phyloP scores from a whole-genome alignment of 2,888 invertebrate genomes.

The Metallyticus violacea region DNA sequence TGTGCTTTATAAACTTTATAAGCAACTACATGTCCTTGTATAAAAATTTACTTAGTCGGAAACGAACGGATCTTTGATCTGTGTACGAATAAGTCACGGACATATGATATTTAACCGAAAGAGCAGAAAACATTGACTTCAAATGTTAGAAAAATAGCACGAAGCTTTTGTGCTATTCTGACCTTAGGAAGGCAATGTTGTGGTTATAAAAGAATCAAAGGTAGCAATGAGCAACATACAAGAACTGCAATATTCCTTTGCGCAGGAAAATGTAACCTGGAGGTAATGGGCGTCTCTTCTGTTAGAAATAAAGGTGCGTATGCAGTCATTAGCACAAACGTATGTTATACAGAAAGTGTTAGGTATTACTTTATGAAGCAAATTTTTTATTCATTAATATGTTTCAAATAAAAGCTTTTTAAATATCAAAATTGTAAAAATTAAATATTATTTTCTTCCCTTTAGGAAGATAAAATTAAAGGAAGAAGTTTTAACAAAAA shows the following conservation, averaged over 20 bases:
- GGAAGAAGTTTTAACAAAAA: too few relatives aligned
- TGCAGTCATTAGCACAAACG: too few relatives aligned
- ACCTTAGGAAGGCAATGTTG: background rate
- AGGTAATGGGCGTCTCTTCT: background rate
- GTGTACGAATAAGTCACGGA: background rate
- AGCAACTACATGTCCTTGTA: too few relatives aligned
- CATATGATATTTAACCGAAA: background rate
- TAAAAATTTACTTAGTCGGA: too few relatives aligned
- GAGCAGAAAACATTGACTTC: background rate
- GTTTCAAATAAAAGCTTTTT: background rate
- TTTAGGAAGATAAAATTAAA: too few relatives aligned
- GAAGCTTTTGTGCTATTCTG: background rate
- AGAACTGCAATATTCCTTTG: too few relatives aligned
- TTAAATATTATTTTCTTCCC: too few relatives aligned
- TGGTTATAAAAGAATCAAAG: background rate
- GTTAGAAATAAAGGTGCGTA: background rate
- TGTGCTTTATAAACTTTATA: too few relatives aligned
- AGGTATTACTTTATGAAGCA: too few relatives aligned
- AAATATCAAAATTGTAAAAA: too few relatives aligned
- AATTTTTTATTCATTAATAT: background rate
- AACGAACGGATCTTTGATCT: too few relatives aligned
- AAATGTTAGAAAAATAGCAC: background rate
- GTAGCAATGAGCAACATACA: background rate
- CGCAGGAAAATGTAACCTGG: background rate
- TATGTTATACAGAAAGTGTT: too few relatives aligned